Evolutionary conservation across 2,888 invertebrate species (phyloP), one percentile per base, ranked within the genome.

Genomic region (Cylindroiulus punctatus): DNA sequence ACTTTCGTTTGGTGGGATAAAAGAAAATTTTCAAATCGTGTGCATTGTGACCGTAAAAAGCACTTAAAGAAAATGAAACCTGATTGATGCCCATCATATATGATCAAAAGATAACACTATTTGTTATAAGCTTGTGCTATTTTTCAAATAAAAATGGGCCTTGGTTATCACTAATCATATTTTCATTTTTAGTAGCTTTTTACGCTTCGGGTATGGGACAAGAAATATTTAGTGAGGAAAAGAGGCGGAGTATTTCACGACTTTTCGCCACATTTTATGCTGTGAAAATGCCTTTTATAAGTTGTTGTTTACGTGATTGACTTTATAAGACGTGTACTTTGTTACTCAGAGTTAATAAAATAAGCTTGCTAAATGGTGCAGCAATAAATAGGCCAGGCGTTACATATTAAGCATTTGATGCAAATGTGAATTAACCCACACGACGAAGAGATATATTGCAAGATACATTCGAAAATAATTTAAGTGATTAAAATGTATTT

Each of bases 91-190:
- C 26, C 76, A 76, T 76, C 76, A 65, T 65, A 76, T 0, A 30
- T 76, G 76, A 76, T 76, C 76, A 76, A 76, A 76, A 76, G 76
- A 76, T 76, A 76, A 76, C 76, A 76, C 76, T 26, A 14, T 76
- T 76, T 76, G 76, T 30, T n/a, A 76, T 76, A 30, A 3, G 76
- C 76, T 76, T 26, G 76, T 76, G 76, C 76, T 76, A 76, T 30
- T 76, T 76, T 65, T 10, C 8, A 30, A 76, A 14, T 0, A 76
- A 76, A 30, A 76, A 76, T 26, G 12, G 10, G 76, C 30, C 76
- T 76, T 76, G 7, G 4, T 30, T 76, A 76, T 76, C 30, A 30
- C 76, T 76, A 76, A 76, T 76, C 76, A 76, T 76, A 30, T 30
- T 76, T 30, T 76, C 30, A 76, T 76, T 76, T 76, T 30, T 26